Evolutionary conservation across 2,113 vertebrate species (phyloP), one percentile per base, ranked within the genome.

Genomic region (Eclectus roratus): DNA sequence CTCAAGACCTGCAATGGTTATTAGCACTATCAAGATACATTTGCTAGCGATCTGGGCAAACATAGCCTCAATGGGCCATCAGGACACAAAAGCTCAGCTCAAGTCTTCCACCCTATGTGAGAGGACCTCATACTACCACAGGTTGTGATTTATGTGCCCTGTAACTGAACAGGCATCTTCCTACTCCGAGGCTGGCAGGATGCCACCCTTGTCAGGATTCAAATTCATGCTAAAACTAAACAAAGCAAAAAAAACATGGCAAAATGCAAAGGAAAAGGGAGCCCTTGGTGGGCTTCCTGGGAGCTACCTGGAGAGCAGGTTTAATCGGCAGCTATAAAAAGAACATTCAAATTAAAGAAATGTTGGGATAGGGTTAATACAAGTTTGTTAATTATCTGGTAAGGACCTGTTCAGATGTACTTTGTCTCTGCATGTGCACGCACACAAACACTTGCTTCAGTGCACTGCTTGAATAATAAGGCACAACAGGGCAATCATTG

Each of bases 401-500:
- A 95, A 96, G 83, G 78, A 93, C 91, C 95, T 96, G 88, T 93
- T 96, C 92, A 92, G 93, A 95, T 96, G 89, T 95, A 92, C 92
- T 96, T 73, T 68, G 80, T 89, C 97, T 95, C 97, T 94, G 95
- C 97, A 80, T 94, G 97, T 76, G 91, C 91, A 93, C 58, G 5
- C 88, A 97, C 82, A 96, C 95, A 95, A 95, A 96, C 96, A 97
- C 95, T 97, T 95, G 92, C 78, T 93, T 95, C 86, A 90, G 61
- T 91, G 68, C 73, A 86, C 82, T 53, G 66, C 92, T 77, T 94
- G 96, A 95, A 97, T 96, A 97, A 97, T 97, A 96, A 97, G 92
- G 82, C 96, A 91, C 96, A 95, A 94, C 94, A 97, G 95, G 96
- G 96, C 94, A 96, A 96, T 96, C 93, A 93, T 69, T 96, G 93